Evolutionary conservation across 2,888 invertebrate genomes (phyloP).

Genomic region (Theretra japonica): DNA sequence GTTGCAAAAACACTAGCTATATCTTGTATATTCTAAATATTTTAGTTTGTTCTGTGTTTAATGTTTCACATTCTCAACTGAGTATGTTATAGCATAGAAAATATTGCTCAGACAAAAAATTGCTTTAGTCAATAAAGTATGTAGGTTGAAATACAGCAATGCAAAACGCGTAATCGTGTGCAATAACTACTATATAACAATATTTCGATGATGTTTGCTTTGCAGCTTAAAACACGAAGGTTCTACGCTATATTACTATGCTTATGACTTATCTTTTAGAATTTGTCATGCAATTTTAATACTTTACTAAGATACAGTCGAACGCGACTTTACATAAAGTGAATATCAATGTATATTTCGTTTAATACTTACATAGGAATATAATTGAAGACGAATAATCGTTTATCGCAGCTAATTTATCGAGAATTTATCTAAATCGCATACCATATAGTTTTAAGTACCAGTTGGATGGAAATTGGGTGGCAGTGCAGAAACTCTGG

Average conservation of each 20-base stretch:
- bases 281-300: slow-evolving; percentile 12
- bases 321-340: neutral
- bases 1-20: no score
- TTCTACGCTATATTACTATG: slow-evolving; percentile 8
- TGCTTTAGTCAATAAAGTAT: neutral
- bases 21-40: no score
- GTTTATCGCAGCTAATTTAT: slow-evolving; percentile 5
- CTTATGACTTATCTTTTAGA: slow-evolving; percentile 9
- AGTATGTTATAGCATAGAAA: neutral
- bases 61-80: neutral
- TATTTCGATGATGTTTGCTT: slow-evolving; percentile 1
- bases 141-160: neutral
- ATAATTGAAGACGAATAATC: slow-evolving; percentile 24
- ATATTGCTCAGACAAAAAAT: neutral
- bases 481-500: neutral
- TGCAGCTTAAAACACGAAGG: neutral
- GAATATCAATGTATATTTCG: slow-evolving; percentile 8
- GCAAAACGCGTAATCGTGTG: neutral
- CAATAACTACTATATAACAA: slow-evolving; percentile 14
- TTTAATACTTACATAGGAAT: slow-evolving; percentile 27
- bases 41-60: neutral
- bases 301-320: slow-evolving; percentile 14
- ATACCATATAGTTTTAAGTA: neutral
- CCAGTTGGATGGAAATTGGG: neutral
- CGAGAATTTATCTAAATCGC: neutral